phyloP scores from a whole-genome alignment of 1,140 invertebrate genomes.

The Bombyx mandarina region DNA sequence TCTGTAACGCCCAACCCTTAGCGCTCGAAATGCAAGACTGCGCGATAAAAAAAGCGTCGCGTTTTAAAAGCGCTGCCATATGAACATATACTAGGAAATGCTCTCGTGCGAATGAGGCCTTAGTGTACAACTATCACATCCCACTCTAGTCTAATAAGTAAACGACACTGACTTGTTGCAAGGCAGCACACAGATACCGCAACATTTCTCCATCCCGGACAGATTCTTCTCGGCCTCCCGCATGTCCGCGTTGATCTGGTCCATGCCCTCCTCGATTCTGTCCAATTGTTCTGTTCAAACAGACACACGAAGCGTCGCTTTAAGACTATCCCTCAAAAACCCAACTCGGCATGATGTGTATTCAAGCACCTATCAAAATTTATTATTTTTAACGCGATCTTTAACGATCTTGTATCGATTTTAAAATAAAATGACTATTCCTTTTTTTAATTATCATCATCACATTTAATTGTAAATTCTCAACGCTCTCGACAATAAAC shows the following conservation, averaged over 20 bases:
- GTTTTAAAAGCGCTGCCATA: too few relatives aligned
- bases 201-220: slow-evolving; percentile 99
- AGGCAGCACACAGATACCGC: slow-evolving; percentile 96
- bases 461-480: slow-evolving; percentile 57
- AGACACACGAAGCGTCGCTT: slow-evolving; percentile 35
- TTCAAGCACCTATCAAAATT: slow-evolving; percentile 38
- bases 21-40: too few relatives aligned
- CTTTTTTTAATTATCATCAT: slow-evolving; percentile 17
- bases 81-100: too few relatives aligned
- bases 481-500: slow-evolving; percentile 68
- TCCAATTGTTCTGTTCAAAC: slow-evolving; percentile 94
- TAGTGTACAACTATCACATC: neutral
- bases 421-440: slow-evolving; percentile 8
- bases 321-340: slow-evolving; percentile 30
- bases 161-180: slow-evolving; percentile 90
- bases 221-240: slow-evolving; percentile 99
- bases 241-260: slow-evolving; percentile 99
- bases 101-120: too few relatives aligned
- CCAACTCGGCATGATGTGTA: slow-evolving; percentile 17
- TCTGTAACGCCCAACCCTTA: too few relatives aligned
- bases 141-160: neutral
- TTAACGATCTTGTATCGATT: neutral
- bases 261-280: slow-evolving; percentile 99
- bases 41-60: too few relatives aligned
- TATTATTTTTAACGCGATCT: slow-evolving; percentile 26